Evolutionary conservation across 2,113 vertebrate species (phyloP), one percentile per base, ranked within the genome.

Genomic region (Mesitornis unicolor): DNA sequence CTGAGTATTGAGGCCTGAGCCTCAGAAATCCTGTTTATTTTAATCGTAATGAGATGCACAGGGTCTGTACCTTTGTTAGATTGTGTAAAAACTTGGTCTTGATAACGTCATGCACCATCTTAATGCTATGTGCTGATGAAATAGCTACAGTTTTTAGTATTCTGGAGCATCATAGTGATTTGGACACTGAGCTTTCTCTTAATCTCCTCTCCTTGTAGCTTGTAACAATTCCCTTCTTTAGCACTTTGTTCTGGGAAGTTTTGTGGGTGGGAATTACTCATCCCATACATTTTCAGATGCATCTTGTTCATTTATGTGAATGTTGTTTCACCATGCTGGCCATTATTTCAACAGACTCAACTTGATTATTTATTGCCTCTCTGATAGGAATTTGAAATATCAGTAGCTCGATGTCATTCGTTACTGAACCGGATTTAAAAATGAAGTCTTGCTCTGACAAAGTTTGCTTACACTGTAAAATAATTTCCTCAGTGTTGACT

Each of bases 291-390:
- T 86, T 79, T 63, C 94, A 84, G 64, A 73, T 16, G 22, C 21
- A 40, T 87, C 87, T 80, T 60, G 63, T 85, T 33, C 78, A 87
- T 76, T 91, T 79, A 47, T 3, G 35, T 87, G 81, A 61, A 69
- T 11, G 70, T 89, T 96, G 74, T 87, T 93, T 93, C 69, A 94
- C 87, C 28, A 12, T 86, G 35, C 76, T 88, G 84, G 93, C 93
- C 74, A 84, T 77, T 77, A 93, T 95, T 93, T 95, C 91, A 96
- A 59, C 64, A 94, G 81, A 91, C 94, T 87, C 73, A 97, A 79
- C 38, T 54, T 93, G 63, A 75, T 90, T 94, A 73, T 96, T 90
- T 97, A 48, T 94, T 90, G 87, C 51, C 65, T 95, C 61, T 75
- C 22, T 68, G 9, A 71, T 94, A 93, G 82, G 85, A 95, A 81